Conservation (phyloP, 2,797 vertebrate genomes). For the Cuculus canorus region DNA sequence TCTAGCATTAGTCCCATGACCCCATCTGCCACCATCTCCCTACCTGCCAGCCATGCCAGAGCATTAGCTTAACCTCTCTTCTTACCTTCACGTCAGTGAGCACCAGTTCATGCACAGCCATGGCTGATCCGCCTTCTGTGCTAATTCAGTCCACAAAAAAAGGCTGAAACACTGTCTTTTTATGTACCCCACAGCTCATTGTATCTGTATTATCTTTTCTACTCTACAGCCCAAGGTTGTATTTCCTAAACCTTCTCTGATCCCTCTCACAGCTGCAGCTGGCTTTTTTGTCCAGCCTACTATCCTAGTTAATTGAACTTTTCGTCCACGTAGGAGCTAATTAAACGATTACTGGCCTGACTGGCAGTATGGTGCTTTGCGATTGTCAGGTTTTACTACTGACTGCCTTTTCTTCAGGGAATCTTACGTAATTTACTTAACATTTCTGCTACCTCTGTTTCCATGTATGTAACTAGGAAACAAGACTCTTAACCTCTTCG, state of each 20-base stretch:
- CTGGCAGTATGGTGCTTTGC: neutral
- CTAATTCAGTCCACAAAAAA: neutral
- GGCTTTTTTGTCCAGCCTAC: neutral
- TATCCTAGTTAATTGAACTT: neutral
- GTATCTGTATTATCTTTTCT: neutral
- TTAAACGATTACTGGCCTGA: neutral
- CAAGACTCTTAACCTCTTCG: neutral
- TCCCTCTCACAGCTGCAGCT: neutral
- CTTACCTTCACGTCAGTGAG: neutral
- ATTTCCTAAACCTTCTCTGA: neutral
- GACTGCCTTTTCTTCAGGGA: neutral
- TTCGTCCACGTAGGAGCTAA: neutral
- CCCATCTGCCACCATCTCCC: neutral
- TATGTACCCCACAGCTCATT: rapidly evolving
- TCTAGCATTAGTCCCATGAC: neutral
- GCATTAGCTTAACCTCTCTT: neutral
- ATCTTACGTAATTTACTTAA: neutral
- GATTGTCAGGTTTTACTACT: neutral
- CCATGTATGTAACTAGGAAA: neutral
- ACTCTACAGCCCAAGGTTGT: neutral
- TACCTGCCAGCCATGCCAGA: neutral
- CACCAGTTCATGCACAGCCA: neutral
- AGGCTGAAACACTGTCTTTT: neutral
- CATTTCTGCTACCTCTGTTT: neutral
- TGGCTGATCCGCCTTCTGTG: neutral